Evolutionary conservation across 2,888 invertebrate genomes (phyloP).

Genomic region (Orchesella flavescens): DNA sequence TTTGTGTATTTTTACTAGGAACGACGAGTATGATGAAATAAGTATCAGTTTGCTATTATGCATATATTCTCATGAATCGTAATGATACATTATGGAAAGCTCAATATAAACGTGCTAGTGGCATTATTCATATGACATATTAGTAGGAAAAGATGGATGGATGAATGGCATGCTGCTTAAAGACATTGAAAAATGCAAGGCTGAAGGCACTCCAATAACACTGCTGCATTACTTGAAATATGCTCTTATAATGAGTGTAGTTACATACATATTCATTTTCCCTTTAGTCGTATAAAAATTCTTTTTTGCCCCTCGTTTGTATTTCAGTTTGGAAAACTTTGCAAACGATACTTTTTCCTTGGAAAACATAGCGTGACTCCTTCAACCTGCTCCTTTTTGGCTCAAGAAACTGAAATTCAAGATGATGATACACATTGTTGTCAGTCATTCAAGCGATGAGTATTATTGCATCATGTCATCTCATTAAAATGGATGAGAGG

Average conservation of each 20-base stretch:
- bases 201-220: neutral
- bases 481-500: conserved; percentile 66
- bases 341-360: neutral
- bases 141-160: too few species aligned
- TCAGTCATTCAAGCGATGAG: conserved; percentile 39
- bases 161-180: neutral
- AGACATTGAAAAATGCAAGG: conserved; percentile 13
- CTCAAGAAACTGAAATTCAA: neutral
- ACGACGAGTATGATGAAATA: neutral
- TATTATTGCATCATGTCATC: conserved; percentile 50
- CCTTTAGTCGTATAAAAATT: neutral
- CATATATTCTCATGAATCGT: neutral
- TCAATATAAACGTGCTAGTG: neutral
- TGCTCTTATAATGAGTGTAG: conserved; percentile 28
- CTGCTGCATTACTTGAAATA: neutral
- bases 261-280: neutral
- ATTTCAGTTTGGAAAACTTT: neutral
- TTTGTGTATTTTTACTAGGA: neutral
- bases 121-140: neutral
- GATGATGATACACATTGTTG: conserved; percentile 38
- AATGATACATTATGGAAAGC: neutral
- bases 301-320: neutral
- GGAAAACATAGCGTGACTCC: neutral
- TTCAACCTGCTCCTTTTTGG: neutral
- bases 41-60: neutral